Evolutionary conservation across 2,113 vertebrate species (phyloP), one percentile per base, ranked within the genome.

Genomic region (Hippolais icterina): DNA sequence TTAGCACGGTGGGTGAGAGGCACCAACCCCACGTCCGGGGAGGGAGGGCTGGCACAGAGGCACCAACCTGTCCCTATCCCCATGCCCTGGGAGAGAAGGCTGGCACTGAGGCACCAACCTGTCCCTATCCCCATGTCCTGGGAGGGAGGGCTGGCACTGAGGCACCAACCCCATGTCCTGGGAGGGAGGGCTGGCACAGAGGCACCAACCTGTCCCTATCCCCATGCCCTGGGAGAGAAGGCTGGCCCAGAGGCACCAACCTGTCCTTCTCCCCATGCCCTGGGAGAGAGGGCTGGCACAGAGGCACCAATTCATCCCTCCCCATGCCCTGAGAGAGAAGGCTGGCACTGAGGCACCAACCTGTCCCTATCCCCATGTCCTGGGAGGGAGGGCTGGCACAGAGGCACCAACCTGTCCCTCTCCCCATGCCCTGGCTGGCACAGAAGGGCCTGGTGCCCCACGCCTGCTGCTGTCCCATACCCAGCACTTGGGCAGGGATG

Each of bases 401-500:
- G 44, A 18, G 44, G 44, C 44, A 44, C 44, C 71, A 24, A 31
- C 4, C 49, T 27, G 0, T 41, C 54, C 49, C n/a, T 63, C n/a
- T 63, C 3, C 25, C 16, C 0, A 3, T 13, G 33, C 39, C 56
- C 94, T 96, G 53, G 56, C 53, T 54, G 35, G 49, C 27, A 41
- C 74, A 29, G 29, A 44, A 52, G 66, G 21, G 11, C 13, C 4
- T 0, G 0, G 21, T 18, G 33, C 35, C 37, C 49, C 44, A 3
- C 3, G 10, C n/a, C 64, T 29, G 60, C 46, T n/a, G 42, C 57
- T 2, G 3, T 47, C 63, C 42, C 74, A 41, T 0, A 13, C 20
- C 28, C 8, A 3, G 60, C 52, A 12, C 41, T 8, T 1, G 3
- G 78, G 41, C 31, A 47, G 33, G 60, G 49, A 39, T 2, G 28